Conservation (phyloP, 2,113 vertebrate genomes). For the Chinchilla lanigera region DNA sequence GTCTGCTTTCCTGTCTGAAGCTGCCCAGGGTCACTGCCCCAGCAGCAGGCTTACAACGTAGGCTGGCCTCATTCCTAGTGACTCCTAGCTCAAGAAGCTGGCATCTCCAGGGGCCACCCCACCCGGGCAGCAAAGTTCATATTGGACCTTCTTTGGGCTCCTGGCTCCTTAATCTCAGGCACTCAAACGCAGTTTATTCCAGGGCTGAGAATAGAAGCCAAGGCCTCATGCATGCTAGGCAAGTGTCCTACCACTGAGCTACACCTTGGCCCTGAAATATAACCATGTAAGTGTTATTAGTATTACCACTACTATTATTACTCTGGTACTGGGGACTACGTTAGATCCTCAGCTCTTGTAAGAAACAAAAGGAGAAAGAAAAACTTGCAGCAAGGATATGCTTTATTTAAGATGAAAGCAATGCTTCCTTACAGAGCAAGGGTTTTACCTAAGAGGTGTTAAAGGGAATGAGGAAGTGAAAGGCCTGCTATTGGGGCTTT, state of each 20-base stretch:
- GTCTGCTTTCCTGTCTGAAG: neutral
- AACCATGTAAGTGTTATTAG: neutral
- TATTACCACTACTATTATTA: neutral
- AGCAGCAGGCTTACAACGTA: no score
- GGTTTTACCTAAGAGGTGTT: neutral
- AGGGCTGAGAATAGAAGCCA: no score
- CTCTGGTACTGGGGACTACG: neutral
- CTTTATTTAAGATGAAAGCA: neutral
- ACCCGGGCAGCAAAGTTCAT: neutral
- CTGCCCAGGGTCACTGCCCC: neutral
- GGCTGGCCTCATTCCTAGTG: neutral
- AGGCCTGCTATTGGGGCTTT: neutral
- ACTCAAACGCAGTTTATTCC: neutral
- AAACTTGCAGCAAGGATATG: neutral
- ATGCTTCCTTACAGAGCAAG: neutral
- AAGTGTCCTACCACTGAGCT: neutral
- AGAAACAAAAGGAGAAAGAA: neutral
- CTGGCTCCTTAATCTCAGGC: neutral
- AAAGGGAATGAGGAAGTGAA: neutral
- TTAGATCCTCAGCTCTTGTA: neutral
- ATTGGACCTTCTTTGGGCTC: neutral
- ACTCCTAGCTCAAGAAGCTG: neutral
- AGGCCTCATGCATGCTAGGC: neutral
- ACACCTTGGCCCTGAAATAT: neutral
- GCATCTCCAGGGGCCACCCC: neutral